These are phyloP conservation scores for Cheilosia grossa DNA, from an alignment of 2,888 invertebrate genomes.

Conservation along the genomic window DNA sequence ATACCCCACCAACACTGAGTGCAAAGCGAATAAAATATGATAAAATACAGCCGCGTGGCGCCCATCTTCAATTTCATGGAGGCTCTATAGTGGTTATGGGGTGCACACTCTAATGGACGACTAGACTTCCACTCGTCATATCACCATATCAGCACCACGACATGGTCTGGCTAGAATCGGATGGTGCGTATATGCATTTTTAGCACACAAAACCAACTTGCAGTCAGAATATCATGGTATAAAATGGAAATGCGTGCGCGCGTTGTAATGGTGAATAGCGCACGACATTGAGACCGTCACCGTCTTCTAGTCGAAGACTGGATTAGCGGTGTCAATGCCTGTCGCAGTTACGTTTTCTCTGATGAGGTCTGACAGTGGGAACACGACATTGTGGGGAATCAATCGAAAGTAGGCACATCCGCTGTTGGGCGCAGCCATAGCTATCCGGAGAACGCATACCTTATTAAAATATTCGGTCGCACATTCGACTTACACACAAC, in stretches of 20 bases:
- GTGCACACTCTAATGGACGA: slow-evolving; percentile 52
- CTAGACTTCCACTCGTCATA: slow-evolving; percentile 66
- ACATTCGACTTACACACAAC: no score
- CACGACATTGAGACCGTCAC: slow-evolving; percentile 51
- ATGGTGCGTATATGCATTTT: slow-evolving; percentile 45
- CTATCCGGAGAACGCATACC: no score
- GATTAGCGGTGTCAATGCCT: background rate
- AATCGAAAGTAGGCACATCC: background rate
- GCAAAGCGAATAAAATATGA: slow-evolving; percentile 70
- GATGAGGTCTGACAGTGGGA: background rate
- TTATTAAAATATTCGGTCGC: no score
- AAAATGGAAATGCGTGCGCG: background rate
- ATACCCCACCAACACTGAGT: slow-evolving; percentile 33
- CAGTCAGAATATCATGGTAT: background rate
- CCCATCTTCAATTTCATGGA: slow-evolving; percentile 72
- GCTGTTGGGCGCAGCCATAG: background rate
- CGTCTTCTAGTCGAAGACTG: slow-evolving; percentile 5
- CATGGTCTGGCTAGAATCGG: slow-evolving; percentile 17
- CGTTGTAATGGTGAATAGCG: slow-evolving; percentile 42
- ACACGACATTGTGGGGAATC: background rate
- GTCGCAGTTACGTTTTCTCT: background rate
- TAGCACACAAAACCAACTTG: slow-evolving; percentile 16
- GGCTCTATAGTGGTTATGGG: slow-evolving; percentile 50
- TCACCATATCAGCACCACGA: slow-evolving; percentile 54
- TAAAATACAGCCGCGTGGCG: slow-evolving; percentile 75